A percentile compares a stretch with the other conserved stretches of the same genome.
These are phyloP conservation scores for Pachyseris speciosa DNA, from an alignment of 64 coral and sea anemone genomes.

Conservation along the genomic window DNA sequence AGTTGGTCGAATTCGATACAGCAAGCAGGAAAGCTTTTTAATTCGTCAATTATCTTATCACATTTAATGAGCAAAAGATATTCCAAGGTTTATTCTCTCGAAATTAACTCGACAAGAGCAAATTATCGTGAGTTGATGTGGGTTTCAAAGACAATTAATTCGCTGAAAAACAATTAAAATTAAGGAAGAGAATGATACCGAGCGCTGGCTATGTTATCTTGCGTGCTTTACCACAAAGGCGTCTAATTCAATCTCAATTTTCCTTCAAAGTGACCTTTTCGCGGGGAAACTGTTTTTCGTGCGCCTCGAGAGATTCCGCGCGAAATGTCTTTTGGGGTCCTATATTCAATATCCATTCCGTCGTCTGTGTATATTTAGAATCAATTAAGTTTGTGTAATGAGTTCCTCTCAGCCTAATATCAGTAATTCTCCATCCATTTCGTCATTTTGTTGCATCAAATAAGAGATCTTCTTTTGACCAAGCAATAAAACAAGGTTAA, in stretches of 20 bases:
- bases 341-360: constrained; percentile 25
- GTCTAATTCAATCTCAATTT: background rate
- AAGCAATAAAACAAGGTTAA: constrained; percentile 30
- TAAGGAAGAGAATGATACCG: background rate
- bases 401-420: constrained; percentile 66
- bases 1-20: constrained; percentile 37
- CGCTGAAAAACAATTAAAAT: constrained; percentile 60
- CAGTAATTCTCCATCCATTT: constrained; percentile 74
- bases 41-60: constrained; percentile 54
- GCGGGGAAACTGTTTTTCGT: background rate
- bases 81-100: constrained; percentile 10
- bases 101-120: constrained; percentile 48
- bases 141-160: constrained; percentile 46
- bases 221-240: background rate
- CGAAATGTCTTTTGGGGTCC: background rate
- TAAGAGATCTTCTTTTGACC: constrained; percentile 31
- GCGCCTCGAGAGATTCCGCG: background rate
- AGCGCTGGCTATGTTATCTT: background rate
- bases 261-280: background rate
- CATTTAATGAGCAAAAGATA: constrained; percentile 72
- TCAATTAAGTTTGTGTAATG: constrained; percentile 77
- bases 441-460: constrained; percentile 79
- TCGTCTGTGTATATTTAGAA: constrained; percentile 56
- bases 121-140: constrained; percentile 43
- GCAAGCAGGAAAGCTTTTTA: constrained; percentile 59